Evolutionary conservation across 1,140 invertebrate genomes (phyloP).

Genomic region (Mya arenaria): DNA sequence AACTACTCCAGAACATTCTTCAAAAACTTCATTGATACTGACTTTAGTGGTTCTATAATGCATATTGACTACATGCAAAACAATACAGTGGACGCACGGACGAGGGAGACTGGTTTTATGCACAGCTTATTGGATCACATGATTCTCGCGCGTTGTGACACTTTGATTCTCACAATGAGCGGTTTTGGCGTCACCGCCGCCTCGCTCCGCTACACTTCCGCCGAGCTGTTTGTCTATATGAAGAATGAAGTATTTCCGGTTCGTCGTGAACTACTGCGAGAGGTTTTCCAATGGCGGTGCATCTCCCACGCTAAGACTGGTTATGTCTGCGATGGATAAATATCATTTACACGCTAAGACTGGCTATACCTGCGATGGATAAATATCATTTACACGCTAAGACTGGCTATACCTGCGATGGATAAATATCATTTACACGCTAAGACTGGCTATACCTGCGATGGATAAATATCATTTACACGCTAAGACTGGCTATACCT

Average conservation of each 20-base stretch:
- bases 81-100: background rate
- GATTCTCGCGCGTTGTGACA: constrained; percentile 19
- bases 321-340: background rate
- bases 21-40: constrained; percentile 23
- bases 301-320: background rate
- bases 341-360: no score
- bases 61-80: constrained; percentile 28
- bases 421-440: no score
- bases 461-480: no score
- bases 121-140: constrained; percentile 24
- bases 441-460: no score
- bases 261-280: background rate
- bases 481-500: no score
- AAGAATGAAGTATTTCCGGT: background rate
- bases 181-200: constrained; percentile 42
- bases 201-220: constrained; percentile 24
- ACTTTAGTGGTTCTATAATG: background rate
- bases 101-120: constrained; percentile 31
- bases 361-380: no score
- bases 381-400: no score
- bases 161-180: constrained; percentile 22
- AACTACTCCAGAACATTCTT: background rate
- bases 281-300: constrained; percentile 38
- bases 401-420: no score
- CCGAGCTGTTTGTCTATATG: constrained; percentile 6